phyloP scores from a whole-genome alignment of 2,888 invertebrate species.

The Aphidius colemani region DNA sequence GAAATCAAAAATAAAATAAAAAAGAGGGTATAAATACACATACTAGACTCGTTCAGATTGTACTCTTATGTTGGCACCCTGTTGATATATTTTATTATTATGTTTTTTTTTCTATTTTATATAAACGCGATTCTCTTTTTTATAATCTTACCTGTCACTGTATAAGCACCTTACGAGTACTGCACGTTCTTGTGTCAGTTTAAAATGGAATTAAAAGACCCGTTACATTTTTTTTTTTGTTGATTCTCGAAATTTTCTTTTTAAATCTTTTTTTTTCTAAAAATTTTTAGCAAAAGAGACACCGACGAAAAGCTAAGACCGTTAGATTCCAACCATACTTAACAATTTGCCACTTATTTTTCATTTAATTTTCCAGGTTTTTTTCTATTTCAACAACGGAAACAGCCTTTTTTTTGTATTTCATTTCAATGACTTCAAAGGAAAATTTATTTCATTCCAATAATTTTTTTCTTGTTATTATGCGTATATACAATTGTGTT shows the following conservation, averaged over 20 bases:
- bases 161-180: slow-evolving; percentile 44
- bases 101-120: background rate
- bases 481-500: no score
- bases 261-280: background rate
- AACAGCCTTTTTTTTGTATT: background rate
- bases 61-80: slow-evolving; percentile 20
- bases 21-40: background rate
- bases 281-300: background rate
- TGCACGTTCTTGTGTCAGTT: slow-evolving; percentile 34
- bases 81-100: slow-evolving; percentile 12
- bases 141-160: slow-evolving; percentile 50
- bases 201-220: slow-evolving; percentile 43
- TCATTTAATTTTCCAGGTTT: background rate
- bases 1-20: background rate
- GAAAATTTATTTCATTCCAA: no score
- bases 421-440: no score
- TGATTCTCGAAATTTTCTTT: background rate
- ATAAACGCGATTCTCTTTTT: slow-evolving; percentile 36
- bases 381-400: slow-evolving; percentile 22
- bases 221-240: background rate
- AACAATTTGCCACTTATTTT: background rate
- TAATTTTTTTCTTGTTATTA: no score
- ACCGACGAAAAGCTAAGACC: background rate
- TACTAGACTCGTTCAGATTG: background rate
- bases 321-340: no score